phyloP scores from a whole-genome alignment of 2,797 vertebrate genomes.

The Arrhamphus sclerolepis region DNA sequence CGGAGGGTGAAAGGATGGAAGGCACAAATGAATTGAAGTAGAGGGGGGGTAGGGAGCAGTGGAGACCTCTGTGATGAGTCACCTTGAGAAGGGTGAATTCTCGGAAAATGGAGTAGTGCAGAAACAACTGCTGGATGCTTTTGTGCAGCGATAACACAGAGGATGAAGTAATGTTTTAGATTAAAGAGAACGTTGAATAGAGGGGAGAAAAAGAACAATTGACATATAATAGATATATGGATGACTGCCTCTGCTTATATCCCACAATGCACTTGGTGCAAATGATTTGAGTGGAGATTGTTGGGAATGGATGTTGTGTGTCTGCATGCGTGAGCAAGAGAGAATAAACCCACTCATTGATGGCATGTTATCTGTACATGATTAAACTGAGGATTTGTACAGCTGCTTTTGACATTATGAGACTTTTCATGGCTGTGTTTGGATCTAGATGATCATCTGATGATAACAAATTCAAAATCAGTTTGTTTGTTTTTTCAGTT shows the following conservation, averaged over 20 bases:
- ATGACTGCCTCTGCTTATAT: constrained; percentile 20
- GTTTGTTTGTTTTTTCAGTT: no score
- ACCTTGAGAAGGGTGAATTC: constrained; percentile 64
- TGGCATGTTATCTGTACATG: constrained; percentile 10
- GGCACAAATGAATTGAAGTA: constrained; percentile 24
- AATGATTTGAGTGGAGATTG: constrained; percentile 25
- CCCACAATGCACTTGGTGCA: constrained; percentile 52
- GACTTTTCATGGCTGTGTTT: neutral
- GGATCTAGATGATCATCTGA: no score
- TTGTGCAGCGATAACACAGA: neutral
- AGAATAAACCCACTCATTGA: constrained; percentile 3
- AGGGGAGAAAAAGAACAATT: constrained; percentile 1
- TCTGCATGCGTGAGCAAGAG: constrained; percentile 1
- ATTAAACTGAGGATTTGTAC: neutral
- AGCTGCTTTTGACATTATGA: neutral
- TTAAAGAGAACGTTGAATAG: neutral
- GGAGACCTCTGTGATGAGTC: constrained; percentile 53
- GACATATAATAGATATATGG: neutral
- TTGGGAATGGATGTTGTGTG: constrained; percentile 11
- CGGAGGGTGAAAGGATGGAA: constrained; percentile 11
- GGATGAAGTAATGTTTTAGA: constrained; percentile 3
- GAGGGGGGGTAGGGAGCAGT: neutral
- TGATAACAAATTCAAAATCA: no score
- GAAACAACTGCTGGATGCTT: constrained; percentile 11
- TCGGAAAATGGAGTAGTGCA: constrained; percentile 42